Evolutionary conservation across 2,888 invertebrate species (phyloP).

Genomic region (Spisula solida): DNA sequence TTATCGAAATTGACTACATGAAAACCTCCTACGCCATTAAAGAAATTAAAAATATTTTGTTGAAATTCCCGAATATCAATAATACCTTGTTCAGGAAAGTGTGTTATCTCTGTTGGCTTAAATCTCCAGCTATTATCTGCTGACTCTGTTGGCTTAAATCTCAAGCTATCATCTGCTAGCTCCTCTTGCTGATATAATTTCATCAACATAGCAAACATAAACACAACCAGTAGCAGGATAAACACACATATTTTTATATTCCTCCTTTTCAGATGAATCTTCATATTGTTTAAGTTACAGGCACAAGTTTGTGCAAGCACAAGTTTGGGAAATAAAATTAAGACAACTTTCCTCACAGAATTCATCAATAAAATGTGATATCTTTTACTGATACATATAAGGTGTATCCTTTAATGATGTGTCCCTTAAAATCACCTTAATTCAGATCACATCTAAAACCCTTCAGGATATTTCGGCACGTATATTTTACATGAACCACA

Average conservation of each 20-base stretch:
- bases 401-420: not conserved
- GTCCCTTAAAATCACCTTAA: not conserved
- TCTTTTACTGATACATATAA: not conserved
- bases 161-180: not conserved
- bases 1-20: constrained; percentile 58
- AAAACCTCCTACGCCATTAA: not conserved
- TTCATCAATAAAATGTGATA: not conserved
- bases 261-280: constrained; percentile 30
- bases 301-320: too few relatives aligned
- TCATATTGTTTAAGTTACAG: constrained; percentile 22
- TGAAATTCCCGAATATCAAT: not conserved
- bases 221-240: not conserved
- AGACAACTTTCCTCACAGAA: not conserved
- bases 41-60: too few relatives aligned
- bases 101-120: not conserved
- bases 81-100: not conserved
- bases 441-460: not conserved
- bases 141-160: not conserved
- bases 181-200: not conserved
- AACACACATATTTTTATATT: constrained; percentile 38
- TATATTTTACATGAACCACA: not conserved
- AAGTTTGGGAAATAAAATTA: not conserved
- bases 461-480: not conserved
- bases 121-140: not conserved
- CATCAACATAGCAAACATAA: constrained; percentile 17